phyloP scores from a whole-genome alignment of 2,888 invertebrate species.

The Diaprepes abbreviatus region DNA sequence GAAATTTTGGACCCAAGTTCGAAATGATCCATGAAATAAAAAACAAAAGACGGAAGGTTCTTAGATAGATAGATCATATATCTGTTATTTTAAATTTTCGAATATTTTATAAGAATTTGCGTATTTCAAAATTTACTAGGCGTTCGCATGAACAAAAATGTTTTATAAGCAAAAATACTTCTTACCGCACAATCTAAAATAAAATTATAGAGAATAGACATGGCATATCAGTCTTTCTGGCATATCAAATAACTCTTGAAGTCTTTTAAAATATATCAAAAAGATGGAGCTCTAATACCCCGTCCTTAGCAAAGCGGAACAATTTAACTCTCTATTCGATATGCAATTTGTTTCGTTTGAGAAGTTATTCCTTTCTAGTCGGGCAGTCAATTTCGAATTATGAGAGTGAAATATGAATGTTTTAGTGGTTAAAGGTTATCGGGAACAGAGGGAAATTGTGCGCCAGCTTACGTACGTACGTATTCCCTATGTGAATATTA shows the following conservation, averaged over 20 bases:
- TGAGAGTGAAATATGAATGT: constrained; percentile 43
- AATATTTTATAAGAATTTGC: too few relatives aligned
- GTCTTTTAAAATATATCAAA: constrained; percentile 42
- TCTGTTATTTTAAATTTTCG: too few relatives aligned
- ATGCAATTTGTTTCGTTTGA: constrained; percentile 49
- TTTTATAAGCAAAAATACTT: constrained; percentile 12
- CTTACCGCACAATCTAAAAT: constrained; percentile 9
- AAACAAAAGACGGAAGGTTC: too few relatives aligned
- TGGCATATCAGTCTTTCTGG: constrained; percentile 26
- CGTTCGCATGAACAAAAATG: background rate
- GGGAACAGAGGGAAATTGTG: background rate
- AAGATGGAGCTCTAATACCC: constrained; percentile 43
- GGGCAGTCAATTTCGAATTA: constrained; percentile 44
- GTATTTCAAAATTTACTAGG: background rate
- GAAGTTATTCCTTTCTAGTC: constrained; percentile 46
- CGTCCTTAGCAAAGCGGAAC: constrained; percentile 46
- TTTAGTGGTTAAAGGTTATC: constrained; percentile 16
- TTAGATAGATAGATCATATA: too few relatives aligned
- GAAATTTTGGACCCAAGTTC: too few relatives aligned
- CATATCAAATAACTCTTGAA: constrained; percentile 37
- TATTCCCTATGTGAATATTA: background rate
- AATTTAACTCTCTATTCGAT: constrained; percentile 50
- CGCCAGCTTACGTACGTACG: background rate
- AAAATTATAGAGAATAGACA: constrained; percentile 31
- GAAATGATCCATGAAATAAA: too few relatives aligned